These are phyloP conservation scores for Steinernema scapterisci DNA, from an alignment of 2,888 invertebrate genomes.

Conservation along the genomic window DNA sequence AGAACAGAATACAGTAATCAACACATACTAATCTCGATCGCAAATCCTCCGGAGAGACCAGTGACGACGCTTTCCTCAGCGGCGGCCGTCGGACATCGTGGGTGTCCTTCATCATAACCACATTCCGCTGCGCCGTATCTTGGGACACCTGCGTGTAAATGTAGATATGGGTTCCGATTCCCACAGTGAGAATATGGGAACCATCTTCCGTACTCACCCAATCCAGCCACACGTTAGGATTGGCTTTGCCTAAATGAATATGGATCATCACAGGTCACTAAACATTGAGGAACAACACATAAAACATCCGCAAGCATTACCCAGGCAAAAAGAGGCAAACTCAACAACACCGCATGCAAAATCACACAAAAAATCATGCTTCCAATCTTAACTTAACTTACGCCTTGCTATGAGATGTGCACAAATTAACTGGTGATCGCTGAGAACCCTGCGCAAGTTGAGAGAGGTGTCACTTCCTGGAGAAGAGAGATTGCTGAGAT, in stretches of 20 bases:
- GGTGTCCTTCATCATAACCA: constrained; percentile 79
- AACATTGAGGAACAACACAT: neutral
- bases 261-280: neutral
- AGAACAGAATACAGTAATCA: constrained; percentile 25
- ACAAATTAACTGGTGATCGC: constrained; percentile 10
- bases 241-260: neutral
- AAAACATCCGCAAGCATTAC: neutral
- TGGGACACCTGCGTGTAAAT: constrained; percentile 91
- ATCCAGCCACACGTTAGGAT: constrained; percentile 72
- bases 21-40: constrained; percentile 42
- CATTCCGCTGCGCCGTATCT: constrained; percentile 90
- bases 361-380: neutral
- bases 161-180: constrained; percentile 74
- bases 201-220: constrained; percentile 99
- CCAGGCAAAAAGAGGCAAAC: constrained; percentile 8
- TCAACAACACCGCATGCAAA: neutral
- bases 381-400: neutral
- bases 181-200: constrained; percentile 92
- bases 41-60: constrained; percentile 45
- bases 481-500: constrained; percentile 16
- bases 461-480: constrained; percentile 16
- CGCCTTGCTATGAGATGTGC: constrained; percentile 26
- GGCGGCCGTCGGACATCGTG: constrained; percentile 54
- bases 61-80: constrained; percentile 56
- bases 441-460: constrained; percentile 30